Conservation (phyloP, 2,113 vertebrate species). For the Oryzias celebensis region DNA sequence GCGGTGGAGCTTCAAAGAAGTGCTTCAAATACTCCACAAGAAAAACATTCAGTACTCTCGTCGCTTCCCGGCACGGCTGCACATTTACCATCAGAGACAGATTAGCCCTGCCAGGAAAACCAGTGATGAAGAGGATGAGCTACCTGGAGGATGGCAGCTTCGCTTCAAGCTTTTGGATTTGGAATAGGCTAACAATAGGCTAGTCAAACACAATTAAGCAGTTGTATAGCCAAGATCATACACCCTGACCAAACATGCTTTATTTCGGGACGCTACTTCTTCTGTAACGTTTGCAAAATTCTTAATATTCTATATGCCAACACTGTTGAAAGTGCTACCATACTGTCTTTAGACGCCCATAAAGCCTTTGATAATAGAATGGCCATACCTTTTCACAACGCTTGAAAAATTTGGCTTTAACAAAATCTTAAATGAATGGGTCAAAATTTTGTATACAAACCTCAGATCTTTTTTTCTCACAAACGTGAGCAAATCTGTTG, state of each 20-base stretch:
- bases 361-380: conserved; percentile 9
- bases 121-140: too few relatives aligned
- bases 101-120: too few relatives aligned
- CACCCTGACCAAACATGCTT: not conserved
- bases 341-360: not conserved
- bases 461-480: not conserved
- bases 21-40: too few relatives aligned
- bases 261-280: not conserved
- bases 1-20: not conserved
- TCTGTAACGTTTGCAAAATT: not conserved
- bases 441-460: not conserved
- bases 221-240: too few relatives aligned
- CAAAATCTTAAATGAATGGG: not conserved
- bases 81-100: too few relatives aligned
- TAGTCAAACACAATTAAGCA: too few relatives aligned
- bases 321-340: not conserved
- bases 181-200: too few relatives aligned
- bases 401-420: not conserved
- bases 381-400: not conserved
- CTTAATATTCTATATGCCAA: not conserved
- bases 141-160: too few relatives aligned
- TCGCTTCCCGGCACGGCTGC: too few relatives aligned
- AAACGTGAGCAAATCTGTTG: not conserved
- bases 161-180: too few relatives aligned
- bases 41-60: too few relatives aligned